These are phyloP conservation scores for Zaprionus tsacasi DNA, from an alignment of 1,140 invertebrate genomes.

Conservation along the genomic window DNA sequence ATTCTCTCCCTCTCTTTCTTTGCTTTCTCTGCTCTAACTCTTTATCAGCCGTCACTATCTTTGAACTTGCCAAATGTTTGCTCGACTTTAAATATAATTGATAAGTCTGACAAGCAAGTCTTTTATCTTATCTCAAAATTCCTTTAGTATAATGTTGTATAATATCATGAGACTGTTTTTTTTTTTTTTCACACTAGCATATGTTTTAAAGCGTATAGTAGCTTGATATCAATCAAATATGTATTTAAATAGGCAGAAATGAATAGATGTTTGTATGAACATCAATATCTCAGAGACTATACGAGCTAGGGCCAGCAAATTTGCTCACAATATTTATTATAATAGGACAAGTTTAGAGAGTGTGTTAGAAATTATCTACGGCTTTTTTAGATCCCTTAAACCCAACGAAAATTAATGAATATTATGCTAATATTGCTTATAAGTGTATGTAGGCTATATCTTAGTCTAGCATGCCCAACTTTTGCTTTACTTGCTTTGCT, in stretches of 20 bases:
- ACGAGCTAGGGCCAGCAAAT: background rate
- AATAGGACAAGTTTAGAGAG: background rate
- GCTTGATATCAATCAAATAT: background rate
- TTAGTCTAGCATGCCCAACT: too few relatives aligned
- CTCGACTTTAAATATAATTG: background rate
- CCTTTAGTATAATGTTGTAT: background rate
- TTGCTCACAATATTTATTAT: background rate
- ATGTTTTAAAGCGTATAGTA: background rate
- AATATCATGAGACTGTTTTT: background rate
- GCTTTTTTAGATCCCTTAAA: background rate
- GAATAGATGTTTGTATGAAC: background rate
- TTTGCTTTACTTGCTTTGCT: too few relatives aligned
- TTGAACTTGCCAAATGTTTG: slow-evolving; percentile 3
- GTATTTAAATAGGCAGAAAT: background rate
- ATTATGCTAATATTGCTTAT: too few relatives aligned
- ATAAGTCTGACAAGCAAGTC: background rate
- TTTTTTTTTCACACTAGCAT: too few relatives aligned
- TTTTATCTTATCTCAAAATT: background rate
- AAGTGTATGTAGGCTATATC: too few relatives aligned
- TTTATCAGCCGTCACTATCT: background rate
- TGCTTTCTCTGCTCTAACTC: background rate
- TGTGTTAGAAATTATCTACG: background rate
- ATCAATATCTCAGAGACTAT: background rate
- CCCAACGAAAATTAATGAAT: too few relatives aligned
- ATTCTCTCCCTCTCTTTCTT: background rate